These are phyloP conservation scores for Emydocephalus ijimae DNA, from an alignment of 2,113 vertebrate genomes.

Conservation along the genomic window DNA sequence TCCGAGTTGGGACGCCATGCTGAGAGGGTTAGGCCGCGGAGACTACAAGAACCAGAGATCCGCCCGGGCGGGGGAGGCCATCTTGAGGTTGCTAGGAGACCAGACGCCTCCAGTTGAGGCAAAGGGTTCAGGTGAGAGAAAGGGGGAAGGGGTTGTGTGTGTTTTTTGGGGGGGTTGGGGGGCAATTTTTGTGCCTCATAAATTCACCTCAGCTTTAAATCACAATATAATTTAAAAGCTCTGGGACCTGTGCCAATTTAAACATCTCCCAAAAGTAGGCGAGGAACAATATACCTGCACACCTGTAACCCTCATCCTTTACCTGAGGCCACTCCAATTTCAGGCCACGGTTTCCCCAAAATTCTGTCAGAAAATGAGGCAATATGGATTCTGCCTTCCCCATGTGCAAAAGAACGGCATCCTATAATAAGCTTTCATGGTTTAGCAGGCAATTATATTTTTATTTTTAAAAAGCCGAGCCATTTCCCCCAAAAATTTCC, in stretches of 20 bases:
- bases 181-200: not conserved
- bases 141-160: not conserved
- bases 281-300: not conserved
- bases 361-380: not conserved
- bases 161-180: not conserved
- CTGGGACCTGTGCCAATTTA: not conserved
- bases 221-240: not conserved
- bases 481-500: not conserved
- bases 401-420: not conserved
- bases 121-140: not conserved
- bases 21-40: rapidly evolving
- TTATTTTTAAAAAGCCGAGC: not conserved
- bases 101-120: constrained; percentile 36
- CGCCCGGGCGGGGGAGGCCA: not conserved
- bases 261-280: not conserved
- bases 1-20: rapidly evolving
- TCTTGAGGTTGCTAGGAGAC: constrained; percentile 59
- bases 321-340: not conserved
- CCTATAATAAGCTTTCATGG: not conserved
- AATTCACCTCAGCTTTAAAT: not conserved
- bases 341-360: not conserved
- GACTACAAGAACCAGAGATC: constrained; percentile 40
- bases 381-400: not conserved
- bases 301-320: not conserved
- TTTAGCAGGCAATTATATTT: not conserved